These are phyloP conservation scores for Trilocha varians DNA, from an alignment of 2,888 invertebrate species.

Conservation along the genomic window DNA sequence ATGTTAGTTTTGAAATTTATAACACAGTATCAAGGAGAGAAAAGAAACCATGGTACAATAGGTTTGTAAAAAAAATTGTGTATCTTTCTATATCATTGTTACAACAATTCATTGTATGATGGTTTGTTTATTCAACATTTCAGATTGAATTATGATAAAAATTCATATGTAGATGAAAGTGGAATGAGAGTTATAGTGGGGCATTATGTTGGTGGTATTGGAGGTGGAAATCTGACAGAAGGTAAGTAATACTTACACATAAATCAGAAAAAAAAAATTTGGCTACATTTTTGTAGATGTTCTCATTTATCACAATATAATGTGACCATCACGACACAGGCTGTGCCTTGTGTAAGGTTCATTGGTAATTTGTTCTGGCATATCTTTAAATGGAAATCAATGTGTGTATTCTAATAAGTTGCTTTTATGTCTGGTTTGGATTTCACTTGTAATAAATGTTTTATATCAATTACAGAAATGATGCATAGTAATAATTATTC, in stretches of 20 bases:
- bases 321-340: too few relatives aligned
- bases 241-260: too few relatives aligned
- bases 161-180: constrained; percentile 79
- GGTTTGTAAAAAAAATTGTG: constrained; percentile 23
- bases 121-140: constrained; percentile 13
- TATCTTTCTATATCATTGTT: constrained; percentile 3
- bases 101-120: neutral
- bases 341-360: too few relatives aligned
- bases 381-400: too few relatives aligned
- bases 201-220: constrained; percentile 88
- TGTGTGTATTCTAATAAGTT: too few relatives aligned
- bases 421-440: too few relatives aligned
- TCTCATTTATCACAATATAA: too few relatives aligned
- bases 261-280: too few relatives aligned
- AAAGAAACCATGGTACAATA: constrained; percentile 48
- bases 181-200: constrained; percentile 91
- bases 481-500: constrained; percentile 85
- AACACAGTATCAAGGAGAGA: constrained; percentile 41
- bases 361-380: too few relatives aligned
- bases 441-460: too few relatives aligned
- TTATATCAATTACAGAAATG: constrained; percentile 65
- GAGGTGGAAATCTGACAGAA: constrained; percentile 85
- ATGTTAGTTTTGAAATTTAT: constrained; percentile 53
- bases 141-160: constrained; percentile 75
- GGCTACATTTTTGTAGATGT: too few relatives aligned